Conservation (phyloP, 1,140 invertebrate genomes). For the Drosophila jambulina region DNA sequence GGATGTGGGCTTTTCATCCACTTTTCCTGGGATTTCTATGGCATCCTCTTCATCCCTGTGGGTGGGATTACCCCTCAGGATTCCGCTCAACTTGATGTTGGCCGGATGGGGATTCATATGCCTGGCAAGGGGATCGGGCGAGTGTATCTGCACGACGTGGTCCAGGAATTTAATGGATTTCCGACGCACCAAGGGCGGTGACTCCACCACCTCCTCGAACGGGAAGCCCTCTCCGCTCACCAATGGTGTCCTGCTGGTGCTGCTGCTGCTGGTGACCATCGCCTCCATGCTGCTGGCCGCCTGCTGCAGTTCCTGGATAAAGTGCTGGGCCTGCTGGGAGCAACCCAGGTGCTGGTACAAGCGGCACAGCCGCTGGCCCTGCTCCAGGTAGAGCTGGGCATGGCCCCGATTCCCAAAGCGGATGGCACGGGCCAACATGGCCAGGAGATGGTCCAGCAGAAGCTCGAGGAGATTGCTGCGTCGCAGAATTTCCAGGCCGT, state of each 20-base stretch:
- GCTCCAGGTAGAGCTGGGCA: conserved; percentile 89
- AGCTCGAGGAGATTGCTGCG: conserved; percentile 88
- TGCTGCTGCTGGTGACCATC: conserved; percentile 82
- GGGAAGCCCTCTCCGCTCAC: neutral
- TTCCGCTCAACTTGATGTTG: neutral
- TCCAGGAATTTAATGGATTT: conserved; percentile 57
- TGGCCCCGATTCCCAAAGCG: conserved; percentile 86
- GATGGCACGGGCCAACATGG: conserved; percentile 56
- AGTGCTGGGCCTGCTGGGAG: conserved; percentile 86
- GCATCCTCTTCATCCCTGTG: neutral
- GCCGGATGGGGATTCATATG: neutral
- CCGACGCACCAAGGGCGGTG: neutral
- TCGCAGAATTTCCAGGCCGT: conserved; percentile 86
- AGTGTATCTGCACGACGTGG: conserved; percentile 58
- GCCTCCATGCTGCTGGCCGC: conserved; percentile 61
- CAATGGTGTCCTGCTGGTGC: conserved; percentile 55
- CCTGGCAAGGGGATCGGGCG: conserved; percentile 15
- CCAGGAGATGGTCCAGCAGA: conserved; percentile 85
- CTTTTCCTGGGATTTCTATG: neutral
- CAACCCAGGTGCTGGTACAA: conserved; percentile 87
- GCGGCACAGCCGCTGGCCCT: conserved; percentile 88
- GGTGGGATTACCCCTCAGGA: neutral
- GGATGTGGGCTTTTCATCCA: neutral
- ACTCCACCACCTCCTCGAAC: neutral
- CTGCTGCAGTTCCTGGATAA: conserved; percentile 86